phyloP scores from a whole-genome alignment of 2,113 vertebrate genomes.

The Rynchops niger region DNA sequence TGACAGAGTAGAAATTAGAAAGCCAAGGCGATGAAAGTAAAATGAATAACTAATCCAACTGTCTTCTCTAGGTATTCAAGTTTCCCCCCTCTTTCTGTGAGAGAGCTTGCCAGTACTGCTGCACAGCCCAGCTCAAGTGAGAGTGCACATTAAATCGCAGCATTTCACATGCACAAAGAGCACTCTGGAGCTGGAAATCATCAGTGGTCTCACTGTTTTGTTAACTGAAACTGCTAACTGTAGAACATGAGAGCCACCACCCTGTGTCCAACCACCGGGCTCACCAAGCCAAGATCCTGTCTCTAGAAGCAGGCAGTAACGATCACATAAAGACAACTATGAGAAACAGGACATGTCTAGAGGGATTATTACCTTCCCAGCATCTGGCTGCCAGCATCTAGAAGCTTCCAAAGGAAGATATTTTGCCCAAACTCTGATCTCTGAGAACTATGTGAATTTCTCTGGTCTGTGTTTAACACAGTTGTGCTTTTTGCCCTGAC shows the following conservation, averaged over 20 bases:
- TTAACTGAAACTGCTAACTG: neutral
- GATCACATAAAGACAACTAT: neutral
- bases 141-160: neutral
- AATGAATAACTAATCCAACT: neutral
- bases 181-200: neutral
- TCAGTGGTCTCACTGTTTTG: neutral
- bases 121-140: neutral
- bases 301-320: neutral
- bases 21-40: neutral
- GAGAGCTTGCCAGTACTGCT: neutral
- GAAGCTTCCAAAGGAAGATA: neutral
- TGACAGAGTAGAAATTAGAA: neutral
- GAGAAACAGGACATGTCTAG: neutral
- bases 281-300: neutral
- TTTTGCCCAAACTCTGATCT: neutral
- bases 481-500: neutral
- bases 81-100: neutral
- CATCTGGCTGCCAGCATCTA: neutral
- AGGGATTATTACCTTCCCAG: neutral
- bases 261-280: neutral
- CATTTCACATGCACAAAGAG: neutral
- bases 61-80: neutral
- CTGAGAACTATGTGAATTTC: neutral
- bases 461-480: neutral
- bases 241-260: neutral